A percentile compares a stretch with the other conserved stretches of the same genome.
These are phyloP conservation scores for Ammodytes dubius DNA, from an alignment of 2,113 vertebrate genomes.

Conservation along the genomic window DNA sequence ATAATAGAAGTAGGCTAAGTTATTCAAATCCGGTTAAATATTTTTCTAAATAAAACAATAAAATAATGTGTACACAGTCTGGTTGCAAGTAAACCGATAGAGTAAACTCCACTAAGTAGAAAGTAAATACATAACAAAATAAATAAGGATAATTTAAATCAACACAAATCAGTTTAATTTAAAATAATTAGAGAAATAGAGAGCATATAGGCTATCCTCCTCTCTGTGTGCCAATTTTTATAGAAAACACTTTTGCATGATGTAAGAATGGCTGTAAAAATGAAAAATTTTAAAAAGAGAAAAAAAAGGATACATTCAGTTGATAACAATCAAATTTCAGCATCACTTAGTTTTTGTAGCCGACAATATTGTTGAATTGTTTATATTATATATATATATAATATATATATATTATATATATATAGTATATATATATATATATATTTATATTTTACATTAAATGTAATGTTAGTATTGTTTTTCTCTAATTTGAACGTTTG, in stretches of 20 bases:
- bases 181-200: not conserved
- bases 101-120: no score
- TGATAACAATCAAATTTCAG: not conserved
- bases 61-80: no score
- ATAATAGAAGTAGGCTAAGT: no score
- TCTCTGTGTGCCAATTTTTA: not conserved
- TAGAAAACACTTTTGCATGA: not conserved
- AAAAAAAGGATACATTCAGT: not conserved
- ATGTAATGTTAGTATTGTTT: not conserved
- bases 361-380: no score
- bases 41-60: no score
- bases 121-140: no score
- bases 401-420: no score
- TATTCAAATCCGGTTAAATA: no score
- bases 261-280: not conserved
- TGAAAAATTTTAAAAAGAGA: not conserved
- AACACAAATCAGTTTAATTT: no score
- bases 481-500: not conserved
- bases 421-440: no score
- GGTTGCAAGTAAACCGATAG: no score
- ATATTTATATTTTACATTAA: not conserved
- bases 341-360: not conserved
- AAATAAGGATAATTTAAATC: no score
- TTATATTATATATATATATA: not conserved
- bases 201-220: not conserved